A percentile compares a stretch with the other conserved stretches of the same genome.
Evolutionary conservation across 1,140 invertebrate genomes (phyloP).

Genomic region (Bombus confusus): DNA sequence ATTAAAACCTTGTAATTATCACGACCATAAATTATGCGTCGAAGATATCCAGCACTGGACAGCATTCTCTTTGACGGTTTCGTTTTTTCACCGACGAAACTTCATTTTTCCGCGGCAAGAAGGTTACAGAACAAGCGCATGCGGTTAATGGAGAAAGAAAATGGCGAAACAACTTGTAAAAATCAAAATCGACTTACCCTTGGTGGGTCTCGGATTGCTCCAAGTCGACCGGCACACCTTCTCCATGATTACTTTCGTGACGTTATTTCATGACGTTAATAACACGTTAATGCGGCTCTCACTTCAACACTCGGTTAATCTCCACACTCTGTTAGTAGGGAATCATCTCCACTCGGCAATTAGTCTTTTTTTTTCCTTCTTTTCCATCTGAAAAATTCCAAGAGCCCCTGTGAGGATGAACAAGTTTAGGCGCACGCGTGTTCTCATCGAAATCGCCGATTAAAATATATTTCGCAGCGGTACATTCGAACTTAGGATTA

Average conservation of each 20-base stretch:
- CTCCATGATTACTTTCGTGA: slow-evolving; percentile 43
- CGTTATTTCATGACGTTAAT: slow-evolving; percentile 59
- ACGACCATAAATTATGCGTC: background rate
- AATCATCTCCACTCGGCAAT: slow-evolving; percentile 45
- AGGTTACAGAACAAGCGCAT: background rate
- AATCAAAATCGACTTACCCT: slow-evolving; percentile 40
- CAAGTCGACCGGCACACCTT: background rate
- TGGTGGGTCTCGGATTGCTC: slow-evolving; percentile 24
- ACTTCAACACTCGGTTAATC: slow-evolving; percentile 51
- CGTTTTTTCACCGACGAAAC: no score
- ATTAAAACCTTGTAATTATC: background rate
- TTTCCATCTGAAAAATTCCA: slow-evolving; percentile 38
- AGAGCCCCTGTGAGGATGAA: background rate
- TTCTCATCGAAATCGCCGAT: background rate
- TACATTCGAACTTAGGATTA: no score
- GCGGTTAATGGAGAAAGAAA: background rate
- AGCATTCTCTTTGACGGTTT: background rate
- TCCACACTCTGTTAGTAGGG: slow-evolving; percentile 57
- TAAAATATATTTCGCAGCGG: background rate
- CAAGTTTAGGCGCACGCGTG: background rate
- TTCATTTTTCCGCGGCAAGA: background rate
- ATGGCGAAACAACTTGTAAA: background rate
- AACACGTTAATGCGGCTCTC: slow-evolving; percentile 53
- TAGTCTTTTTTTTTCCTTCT: background rate
- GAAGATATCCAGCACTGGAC: no score